These are phyloP conservation scores for Pachypanchax playfairii DNA, from an alignment of 2,113 vertebrate species.

Conservation along the genomic window DNA sequence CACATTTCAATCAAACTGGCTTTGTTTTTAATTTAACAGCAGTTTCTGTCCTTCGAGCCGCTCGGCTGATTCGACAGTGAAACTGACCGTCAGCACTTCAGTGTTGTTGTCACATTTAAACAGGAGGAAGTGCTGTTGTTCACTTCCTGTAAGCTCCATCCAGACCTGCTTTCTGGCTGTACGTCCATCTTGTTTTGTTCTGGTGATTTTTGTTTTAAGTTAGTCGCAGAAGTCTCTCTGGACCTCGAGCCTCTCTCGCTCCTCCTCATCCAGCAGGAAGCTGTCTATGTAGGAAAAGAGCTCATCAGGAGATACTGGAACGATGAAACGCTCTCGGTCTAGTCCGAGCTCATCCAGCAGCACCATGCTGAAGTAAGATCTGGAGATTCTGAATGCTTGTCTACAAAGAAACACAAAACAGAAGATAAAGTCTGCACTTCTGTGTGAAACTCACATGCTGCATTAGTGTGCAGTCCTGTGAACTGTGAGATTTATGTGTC, in stretches of 20 bases:
- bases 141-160: constrained; percentile 9
- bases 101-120: constrained; percentile 54
- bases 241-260: constrained; percentile 75
- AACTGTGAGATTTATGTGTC: constrained; percentile 12
- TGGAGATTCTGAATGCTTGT: constrained; percentile 86
- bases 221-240: constrained; percentile 86
- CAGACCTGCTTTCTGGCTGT: constrained; percentile 11
- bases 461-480: background rate
- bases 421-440: background rate
- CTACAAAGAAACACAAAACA: constrained; percentile 65
- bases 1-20: no score
- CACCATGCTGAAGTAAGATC: constrained; percentile 88
- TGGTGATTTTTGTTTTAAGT: constrained; percentile 50
- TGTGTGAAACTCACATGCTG: background rate
- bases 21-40: background rate
- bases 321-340: constrained; percentile 90
- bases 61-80: background rate
- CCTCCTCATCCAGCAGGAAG: constrained; percentile 85
- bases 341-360: constrained; percentile 87
- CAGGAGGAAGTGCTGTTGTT: background rate
- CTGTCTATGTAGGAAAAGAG: constrained; percentile 89
- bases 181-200: constrained; percentile 24
- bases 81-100: constrained; percentile 34
- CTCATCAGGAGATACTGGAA: constrained; percentile 84
- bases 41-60: background rate